Conservation (phyloP, 2,797 vertebrate species). For the Dendrocincla tyrannina region DNA sequence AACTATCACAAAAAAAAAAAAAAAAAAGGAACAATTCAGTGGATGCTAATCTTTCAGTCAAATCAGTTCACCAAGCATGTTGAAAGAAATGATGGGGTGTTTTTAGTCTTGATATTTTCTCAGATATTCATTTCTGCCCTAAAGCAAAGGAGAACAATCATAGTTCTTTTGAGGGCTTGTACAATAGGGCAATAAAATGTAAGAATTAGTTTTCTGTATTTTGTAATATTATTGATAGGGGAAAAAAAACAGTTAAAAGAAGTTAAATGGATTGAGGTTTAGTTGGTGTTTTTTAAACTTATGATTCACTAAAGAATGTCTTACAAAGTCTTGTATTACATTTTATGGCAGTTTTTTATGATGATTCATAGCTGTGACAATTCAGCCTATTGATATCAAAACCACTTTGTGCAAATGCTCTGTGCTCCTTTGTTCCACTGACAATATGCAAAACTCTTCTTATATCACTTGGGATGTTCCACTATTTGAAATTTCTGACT, state of each 20-base stretch:
- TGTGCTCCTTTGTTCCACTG: slow-evolving; percentile 2
- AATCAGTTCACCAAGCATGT: neutral
- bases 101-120: slow-evolving; percentile 7
- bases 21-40: neutral
- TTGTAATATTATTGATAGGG: neutral
- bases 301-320: neutral
- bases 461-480: neutral
- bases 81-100: neutral
- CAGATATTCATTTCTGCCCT: neutral
- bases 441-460: neutral
- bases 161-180: neutral
- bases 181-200: neutral
- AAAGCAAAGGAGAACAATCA: neutral
- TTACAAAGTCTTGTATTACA: neutral
- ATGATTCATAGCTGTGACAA: slow-evolving; percentile 43
- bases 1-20: neutral
- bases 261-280: neutral
- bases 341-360: neutral
- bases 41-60: slow-evolving; percentile 24
- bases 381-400: slow-evolving; percentile 41
- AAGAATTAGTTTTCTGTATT: neutral
- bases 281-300: neutral
- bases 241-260: neutral
- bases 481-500: neutral
- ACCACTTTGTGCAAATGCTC: neutral